A percentile compares a stretch with the other conserved stretches of the same genome.
phyloP scores from a whole-genome alignment of 2,888 invertebrate genomes.

The Drosophila maculinotata region DNA sequence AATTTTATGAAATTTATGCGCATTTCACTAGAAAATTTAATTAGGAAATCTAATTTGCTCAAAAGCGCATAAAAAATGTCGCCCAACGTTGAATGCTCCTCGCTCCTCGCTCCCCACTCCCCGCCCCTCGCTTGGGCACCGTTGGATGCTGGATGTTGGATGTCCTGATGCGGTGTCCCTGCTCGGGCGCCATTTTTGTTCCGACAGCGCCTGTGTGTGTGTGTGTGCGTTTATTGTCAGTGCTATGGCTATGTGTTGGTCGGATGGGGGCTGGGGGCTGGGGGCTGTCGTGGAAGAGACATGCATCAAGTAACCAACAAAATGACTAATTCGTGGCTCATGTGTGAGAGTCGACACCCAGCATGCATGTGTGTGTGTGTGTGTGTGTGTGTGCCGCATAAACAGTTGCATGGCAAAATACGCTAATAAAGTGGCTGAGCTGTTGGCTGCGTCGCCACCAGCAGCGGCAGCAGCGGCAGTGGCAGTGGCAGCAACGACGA shows the following conservation, averaged over 20 bases:
- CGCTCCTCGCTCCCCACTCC: too few relatives aligned
- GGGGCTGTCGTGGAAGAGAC: constrained; percentile 31
- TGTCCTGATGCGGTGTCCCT: constrained; percentile 6
- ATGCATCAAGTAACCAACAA: constrained; percentile 83
- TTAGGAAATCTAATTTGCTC: constrained; percentile 85
- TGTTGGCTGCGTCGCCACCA: constrained; percentile 49
- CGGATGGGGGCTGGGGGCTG: not conserved
- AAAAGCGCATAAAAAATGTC: constrained; percentile 85
- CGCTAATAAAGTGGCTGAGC: constrained; percentile 82
- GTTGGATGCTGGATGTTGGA: constrained; percentile 24
- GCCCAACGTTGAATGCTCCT: constrained; percentile 40
- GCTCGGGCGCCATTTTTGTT: constrained; percentile 70
- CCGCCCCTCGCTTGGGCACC: constrained; percentile 36
- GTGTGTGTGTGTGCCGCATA: constrained; percentile 66
- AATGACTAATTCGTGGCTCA: constrained; percentile 81
- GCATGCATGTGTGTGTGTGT: constrained; percentile 5
- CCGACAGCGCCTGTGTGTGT: constrained; percentile 23
- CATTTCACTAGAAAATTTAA: constrained; percentile 84
- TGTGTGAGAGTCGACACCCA: constrained; percentile 32
- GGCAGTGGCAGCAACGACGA: constrained; percentile 14
- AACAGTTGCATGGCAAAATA: constrained; percentile 82
- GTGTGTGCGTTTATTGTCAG: constrained; percentile 54
- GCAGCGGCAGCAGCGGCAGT: constrained; percentile 19
- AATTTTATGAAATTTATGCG: constrained; percentile 80
- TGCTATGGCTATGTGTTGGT: constrained; percentile 15